Evolutionary conservation across 1,140 invertebrate species (phyloP), one percentile per base, ranked within the genome.

Genomic region (Drosophila aff.): DNA sequence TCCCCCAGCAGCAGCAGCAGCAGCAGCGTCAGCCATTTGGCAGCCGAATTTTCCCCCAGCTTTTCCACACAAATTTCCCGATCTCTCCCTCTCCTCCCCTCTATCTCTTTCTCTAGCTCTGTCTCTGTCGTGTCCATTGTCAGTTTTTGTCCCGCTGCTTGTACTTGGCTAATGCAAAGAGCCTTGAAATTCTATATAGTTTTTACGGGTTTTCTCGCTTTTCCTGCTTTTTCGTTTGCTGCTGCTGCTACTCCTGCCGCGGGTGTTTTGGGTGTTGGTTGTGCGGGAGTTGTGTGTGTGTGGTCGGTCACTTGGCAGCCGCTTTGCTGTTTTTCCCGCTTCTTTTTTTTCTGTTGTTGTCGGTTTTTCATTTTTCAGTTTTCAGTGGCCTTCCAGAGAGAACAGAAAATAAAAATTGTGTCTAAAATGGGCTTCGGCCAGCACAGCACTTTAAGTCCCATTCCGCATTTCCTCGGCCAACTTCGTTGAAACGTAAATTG

Each of bases 161-260:
- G 79, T 61, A 78, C 72, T 74, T 47, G 82, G 67, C 82, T 81
- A 78, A 85, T 78, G 82, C 82, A 85, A 85, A 85, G 64, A 85
- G 68, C 74, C 74, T 66, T 82, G 60, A 82, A 82, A 82, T 75
- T 82, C 74, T 82, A 82, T 82, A 75, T 82, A 68, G 79, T 64
- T 81, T 67, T 64, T 47, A 55, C 38, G 52, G 18, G 62, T 55
- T 61, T 53, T 49, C 26, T 43, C 18, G 49, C 31, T 38, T 43
- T 21, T 38, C 36, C 36, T 13, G 36, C 33, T 36, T 43, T 23
- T 57, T 38, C 44, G 43, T 43, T 43, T 10, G 11, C 49, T 33
- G 10, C 49, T 31, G 16, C 50, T 16, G 33, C 52, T 36, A 15
- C 52, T 26, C 23, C 23, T 26, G 16, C 49, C 16, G 33, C 33